Conservation (phyloP, 1,140 invertebrate genomes). For the Calephelis nemesis region DNA sequence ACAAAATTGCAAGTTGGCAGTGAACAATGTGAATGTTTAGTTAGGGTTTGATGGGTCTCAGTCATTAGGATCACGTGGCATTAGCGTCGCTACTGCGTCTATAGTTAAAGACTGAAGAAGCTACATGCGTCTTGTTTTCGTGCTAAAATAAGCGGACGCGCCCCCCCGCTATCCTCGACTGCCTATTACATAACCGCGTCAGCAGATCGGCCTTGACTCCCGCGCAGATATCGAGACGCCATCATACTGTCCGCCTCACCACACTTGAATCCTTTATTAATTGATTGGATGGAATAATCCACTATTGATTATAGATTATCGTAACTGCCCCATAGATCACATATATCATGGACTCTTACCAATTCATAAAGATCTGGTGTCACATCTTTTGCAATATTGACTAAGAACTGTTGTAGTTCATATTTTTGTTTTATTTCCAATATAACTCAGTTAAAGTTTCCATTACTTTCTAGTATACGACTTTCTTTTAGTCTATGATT, state of each 20-base stretch:
- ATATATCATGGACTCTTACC: no score
- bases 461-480: neutral
- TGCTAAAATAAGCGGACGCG: conserved; percentile 66
- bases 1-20: neutral
- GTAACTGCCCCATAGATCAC: no score
- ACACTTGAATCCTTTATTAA: neutral
- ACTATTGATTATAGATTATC: neutral
- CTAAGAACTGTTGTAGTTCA: no score
- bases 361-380: no score
- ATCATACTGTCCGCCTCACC: neutral
- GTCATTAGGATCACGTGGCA: neutral
- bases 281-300: neutral
- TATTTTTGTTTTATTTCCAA: neutral
- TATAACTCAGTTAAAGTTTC: neutral
- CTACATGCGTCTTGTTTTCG: conserved; percentile 52
- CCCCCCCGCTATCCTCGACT: conserved; percentile 54
- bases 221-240: conserved; percentile 51
- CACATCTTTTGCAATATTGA: no score
- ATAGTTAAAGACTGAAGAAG: conserved; percentile 15
- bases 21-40: neutral
- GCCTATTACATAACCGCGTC: conserved; percentile 67
- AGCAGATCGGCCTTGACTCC: conserved; percentile 72
- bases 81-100: conserved; percentile 19
- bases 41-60: neutral
- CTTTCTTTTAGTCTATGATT: conserved; percentile 24